A percentile compares a stretch with the other conserved stretches of the same genome.
Conservation (phyloP, 2,797 vertebrate genomes). For the Cynopterus sphinx region DNA sequence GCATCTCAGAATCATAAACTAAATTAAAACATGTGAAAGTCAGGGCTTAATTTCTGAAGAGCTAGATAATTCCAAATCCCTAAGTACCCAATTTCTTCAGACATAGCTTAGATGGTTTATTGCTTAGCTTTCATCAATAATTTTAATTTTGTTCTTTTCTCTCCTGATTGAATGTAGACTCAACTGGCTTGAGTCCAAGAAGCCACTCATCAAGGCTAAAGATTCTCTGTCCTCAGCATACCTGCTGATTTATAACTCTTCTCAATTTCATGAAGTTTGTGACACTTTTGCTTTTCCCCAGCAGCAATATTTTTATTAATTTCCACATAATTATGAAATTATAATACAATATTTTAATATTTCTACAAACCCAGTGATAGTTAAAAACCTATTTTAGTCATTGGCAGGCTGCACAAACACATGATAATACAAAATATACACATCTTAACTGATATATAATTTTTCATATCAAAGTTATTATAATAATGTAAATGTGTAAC, state of each 20-base stretch:
- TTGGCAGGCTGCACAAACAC: neutral
- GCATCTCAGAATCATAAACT: neutral
- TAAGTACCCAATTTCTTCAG: neutral
- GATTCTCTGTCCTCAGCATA: slow-evolving; percentile 10
- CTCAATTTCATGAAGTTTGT: neutral
- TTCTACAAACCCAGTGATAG: neutral
- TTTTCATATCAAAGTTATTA: neutral
- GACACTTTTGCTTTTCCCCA: neutral
- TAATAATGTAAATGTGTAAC: neutral
- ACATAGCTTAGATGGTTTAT: neutral
- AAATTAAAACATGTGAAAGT: slow-evolving; percentile 8
- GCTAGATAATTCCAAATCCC: neutral
- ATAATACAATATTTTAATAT: neutral
- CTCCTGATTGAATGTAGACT: neutral
- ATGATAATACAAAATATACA: neutral
- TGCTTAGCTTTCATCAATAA: slow-evolving; percentile 27
- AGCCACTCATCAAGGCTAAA: neutral
- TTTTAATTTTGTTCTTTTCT: slow-evolving; percentile 50
- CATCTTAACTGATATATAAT: neutral
- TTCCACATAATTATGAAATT: neutral
- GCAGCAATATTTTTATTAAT: neutral
- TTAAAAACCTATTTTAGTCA: neutral
- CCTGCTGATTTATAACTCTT: neutral
- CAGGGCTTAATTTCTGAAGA: neutral
- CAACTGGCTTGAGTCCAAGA: neutral